Evolutionary conservation across 2,888 invertebrate species (phyloP), one percentile per base, ranked within the genome.

Genomic region (Anoplius nigerrimus): DNA sequence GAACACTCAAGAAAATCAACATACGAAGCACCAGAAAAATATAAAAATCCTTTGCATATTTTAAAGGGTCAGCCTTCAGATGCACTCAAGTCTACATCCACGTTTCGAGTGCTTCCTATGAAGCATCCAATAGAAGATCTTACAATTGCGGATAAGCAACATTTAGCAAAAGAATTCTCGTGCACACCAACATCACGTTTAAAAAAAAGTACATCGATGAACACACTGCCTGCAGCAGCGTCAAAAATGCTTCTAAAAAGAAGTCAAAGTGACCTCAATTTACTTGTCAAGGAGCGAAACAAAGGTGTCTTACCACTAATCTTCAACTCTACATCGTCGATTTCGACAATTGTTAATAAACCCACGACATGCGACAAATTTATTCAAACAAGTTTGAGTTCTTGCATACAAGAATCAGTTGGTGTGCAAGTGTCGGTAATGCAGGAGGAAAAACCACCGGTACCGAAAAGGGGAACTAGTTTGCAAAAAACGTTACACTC

Each of bases 251-350:
- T 80, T 1, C 69, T 87, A 2, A 88, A 87, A 56, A 80, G 88
- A 58, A 88, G 88, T 66, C 87, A 88, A 54, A 89, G 88, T 70
- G 88, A 89, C 51, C 69, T 88, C 2, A 87, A 88, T 66, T 62
- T 89, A 2, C 75, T 79, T n/a, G 80, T 59, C 4, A 83, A 77
- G 2, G 85, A 85, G 27, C 84, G 79, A 53, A 77, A 78, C 16
- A 76, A 64, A 43, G 61, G 69, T 2, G 42, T 74, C 2, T 71
- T 83, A 15, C 79, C 84, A 1, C 54, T 85, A 8, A 86, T 87
- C n/a, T 88, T 87, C 53, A 81, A 87, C 54, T 88, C 88, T 0
- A 83, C 89, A 0, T 89, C 89, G 0, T 89, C 89, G 2, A 85
- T 89, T 22, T 85, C 89, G 0, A 89, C 89, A 0, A 85, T 89